Percentiles rank a stretch among this genome's conserved stretches.
phyloP scores from a whole-genome alignment of 2,888 invertebrate species.

The Tachina grossa region DNA sequence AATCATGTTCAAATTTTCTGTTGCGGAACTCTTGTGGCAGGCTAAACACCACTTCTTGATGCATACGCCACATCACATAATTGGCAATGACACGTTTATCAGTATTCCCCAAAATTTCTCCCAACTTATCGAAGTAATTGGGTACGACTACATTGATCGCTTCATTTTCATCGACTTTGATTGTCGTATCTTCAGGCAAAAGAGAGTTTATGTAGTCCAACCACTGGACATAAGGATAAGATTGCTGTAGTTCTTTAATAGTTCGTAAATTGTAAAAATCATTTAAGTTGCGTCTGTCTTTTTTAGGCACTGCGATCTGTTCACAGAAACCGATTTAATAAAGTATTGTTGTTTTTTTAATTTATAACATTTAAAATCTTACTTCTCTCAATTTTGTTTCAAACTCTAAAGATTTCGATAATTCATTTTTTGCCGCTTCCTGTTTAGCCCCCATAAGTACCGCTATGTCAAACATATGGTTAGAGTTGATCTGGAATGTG shows the following conservation, averaged over 20 bases:
- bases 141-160: constrained; percentile 93
- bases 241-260: constrained; percentile 88
- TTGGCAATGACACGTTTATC: constrained; percentile 90
- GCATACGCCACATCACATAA: constrained; percentile 96
- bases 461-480: constrained; percentile 91
- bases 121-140: constrained; percentile 89
- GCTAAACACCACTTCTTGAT: constrained; percentile 88
- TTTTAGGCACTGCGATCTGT: constrained; percentile 92
- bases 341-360: neutral
- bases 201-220: constrained; percentile 92
- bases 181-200: constrained; percentile 85
- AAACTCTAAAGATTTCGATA: constrained; percentile 91
- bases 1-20: constrained; percentile 85
- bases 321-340: neutral
- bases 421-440: constrained; percentile 86
- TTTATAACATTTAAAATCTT: constrained; percentile 83
- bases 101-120: constrained; percentile 85
- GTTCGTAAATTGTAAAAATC: constrained; percentile 95
- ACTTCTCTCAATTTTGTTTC: constrained; percentile 91
- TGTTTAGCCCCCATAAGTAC: constrained; percentile 92
- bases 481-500: constrained; percentile 87
- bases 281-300: constrained; percentile 94
- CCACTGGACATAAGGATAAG: constrained; percentile 86
- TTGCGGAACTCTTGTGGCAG: constrained; percentile 90
- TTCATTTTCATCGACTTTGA: constrained; percentile 86